A percentile compares a stretch with the other conserved stretches of the same genome.
These are phyloP conservation scores for Percopsis omiscomaycus DNA, from an alignment of 2,797 vertebrate genomes.

Conservation along the genomic window DNA sequence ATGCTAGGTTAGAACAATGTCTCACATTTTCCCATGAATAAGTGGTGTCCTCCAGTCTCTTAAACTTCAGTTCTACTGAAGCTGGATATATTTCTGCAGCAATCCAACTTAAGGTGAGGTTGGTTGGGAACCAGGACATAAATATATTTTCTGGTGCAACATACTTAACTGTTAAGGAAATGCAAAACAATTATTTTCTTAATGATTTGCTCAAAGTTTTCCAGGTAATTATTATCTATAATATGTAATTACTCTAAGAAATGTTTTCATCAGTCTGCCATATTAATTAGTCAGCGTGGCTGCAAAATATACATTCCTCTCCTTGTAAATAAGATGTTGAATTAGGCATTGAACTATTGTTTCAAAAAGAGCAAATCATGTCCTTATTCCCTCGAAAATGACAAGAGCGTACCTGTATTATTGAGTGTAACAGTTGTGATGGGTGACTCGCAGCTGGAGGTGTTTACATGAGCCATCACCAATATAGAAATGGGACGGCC, in stretches of 20 bases:
- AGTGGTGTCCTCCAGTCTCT: not conserved
- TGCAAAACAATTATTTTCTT: not conserved
- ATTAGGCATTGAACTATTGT: not conserved
- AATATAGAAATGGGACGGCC: slow-evolving; percentile 17
- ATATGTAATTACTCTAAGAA: too few relatives aligned
- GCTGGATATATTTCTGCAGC: slow-evolving; percentile 24
- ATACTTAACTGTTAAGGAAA: slow-evolving; percentile 63
- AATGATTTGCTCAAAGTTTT: not conserved
- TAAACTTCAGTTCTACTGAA: slow-evolving; percentile 43
- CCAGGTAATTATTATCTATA: not conserved
- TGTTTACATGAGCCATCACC: slow-evolving; percentile 47
- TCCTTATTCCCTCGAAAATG: not conserved
- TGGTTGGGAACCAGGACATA: slow-evolving; percentile 42
- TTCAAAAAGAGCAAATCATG: not conserved
- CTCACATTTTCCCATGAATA: slow-evolving; percentile 51
- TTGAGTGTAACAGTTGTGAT: not conserved
- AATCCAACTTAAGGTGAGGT: slow-evolving; percentile 46
- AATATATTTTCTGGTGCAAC: slow-evolving; percentile 39
- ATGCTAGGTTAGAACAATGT: not conserved
- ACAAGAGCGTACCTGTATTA: not conserved
- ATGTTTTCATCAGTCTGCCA: too few relatives aligned
- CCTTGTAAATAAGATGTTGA: too few relatives aligned
- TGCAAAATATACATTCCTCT: too few relatives aligned
- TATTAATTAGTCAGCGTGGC: too few relatives aligned
- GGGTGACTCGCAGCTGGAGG: slow-evolving; percentile 34